These are phyloP conservation scores for Tholera decimalis DNA, from an alignment of 2,888 invertebrate genomes.

Conservation along the genomic window DNA sequence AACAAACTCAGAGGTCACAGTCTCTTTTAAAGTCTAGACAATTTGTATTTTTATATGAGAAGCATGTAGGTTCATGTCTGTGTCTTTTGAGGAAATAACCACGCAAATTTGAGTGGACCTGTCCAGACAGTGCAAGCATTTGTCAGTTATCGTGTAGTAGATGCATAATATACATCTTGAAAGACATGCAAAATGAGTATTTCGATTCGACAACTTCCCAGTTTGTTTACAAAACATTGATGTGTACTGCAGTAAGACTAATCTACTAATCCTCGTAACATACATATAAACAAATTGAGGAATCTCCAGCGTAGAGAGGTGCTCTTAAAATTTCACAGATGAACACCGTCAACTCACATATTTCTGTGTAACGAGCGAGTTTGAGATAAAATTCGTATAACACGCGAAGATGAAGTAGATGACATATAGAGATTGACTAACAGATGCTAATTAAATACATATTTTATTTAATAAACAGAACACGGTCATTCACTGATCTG, in stretches of 20 bases:
- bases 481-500: slow-evolving; percentile 12
- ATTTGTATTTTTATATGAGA: too few relatives aligned
- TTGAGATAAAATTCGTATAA: slow-evolving; percentile 6
- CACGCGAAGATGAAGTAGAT: not conserved
- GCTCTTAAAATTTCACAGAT: not conserved
- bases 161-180: not conserved
- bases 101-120: too few relatives aligned
- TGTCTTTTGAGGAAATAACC: too few relatives aligned
- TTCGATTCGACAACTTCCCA: not conserved
- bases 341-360: slow-evolving; percentile 23
- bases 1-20: too few relatives aligned
- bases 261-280: not conserved
- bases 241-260: not conserved
- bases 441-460: slow-evolving; percentile 20
- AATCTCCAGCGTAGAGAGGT: not conserved
- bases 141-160: too few relatives aligned
- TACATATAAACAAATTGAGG: not conserved
- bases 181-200: not conserved
- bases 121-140: too few relatives aligned
- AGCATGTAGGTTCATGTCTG: too few relatives aligned
- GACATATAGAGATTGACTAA: slow-evolving; percentile 1
- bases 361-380: slow-evolving; percentile 15
- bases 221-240: slow-evolving; percentile 22
- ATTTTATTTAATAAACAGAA: slow-evolving; percentile 18
- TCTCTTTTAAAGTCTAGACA: too few relatives aligned